Base-by-base conservation (phyloP, 2,113 vertebrate species). In the Notiomystis cincta region DNA sequence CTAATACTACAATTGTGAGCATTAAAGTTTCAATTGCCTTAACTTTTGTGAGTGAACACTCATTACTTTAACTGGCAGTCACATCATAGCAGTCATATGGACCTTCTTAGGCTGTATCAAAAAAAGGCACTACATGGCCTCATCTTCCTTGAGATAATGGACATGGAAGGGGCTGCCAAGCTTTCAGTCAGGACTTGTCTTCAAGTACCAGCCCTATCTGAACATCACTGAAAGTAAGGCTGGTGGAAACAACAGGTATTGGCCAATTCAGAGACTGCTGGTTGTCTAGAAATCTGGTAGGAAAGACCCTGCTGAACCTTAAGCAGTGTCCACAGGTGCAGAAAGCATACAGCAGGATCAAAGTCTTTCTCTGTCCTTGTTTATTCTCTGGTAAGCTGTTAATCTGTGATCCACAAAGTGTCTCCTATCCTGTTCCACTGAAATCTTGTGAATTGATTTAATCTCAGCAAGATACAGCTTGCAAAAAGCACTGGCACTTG, bases 381-480 rank as follows among this genome's bases (percentile, higher is more conserved):
- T 89, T 90, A 42, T 61, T 92, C 45, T 14, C 21, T 86, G 7
- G 12, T 53, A 72, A 87, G 6, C 6, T 48, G 25, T 77, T 64
- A 53, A 76, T 6, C 22, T 69, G 4, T 0, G 1, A 77, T 33
- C 13, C 14, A 48, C 3, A 1, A 64, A 42, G 22, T 30, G 11
- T 47, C 22, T 73, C 11, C 11, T 81, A 19, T 16, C 5, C 23
- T 70, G 5, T 73, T 92, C 13, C 50, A 33, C 35, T 54, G 47
- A 15, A 80, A 50, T 45, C 13, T 50, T 5, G 3, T 73, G 6
- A 73, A 8, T 44, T 17, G 25, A 58, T 82, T 95, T 93, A 62
- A 44, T 82, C 24, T 65, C 54, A 50, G 20, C 12, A 69, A 61
- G 50, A 57, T 50, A 24, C 5, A 93, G 18, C 38, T 64, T 82